These are phyloP conservation scores for Athene noctua DNA, from an alignment of 2,113 vertebrate genomes.

Conservation along the genomic window DNA sequence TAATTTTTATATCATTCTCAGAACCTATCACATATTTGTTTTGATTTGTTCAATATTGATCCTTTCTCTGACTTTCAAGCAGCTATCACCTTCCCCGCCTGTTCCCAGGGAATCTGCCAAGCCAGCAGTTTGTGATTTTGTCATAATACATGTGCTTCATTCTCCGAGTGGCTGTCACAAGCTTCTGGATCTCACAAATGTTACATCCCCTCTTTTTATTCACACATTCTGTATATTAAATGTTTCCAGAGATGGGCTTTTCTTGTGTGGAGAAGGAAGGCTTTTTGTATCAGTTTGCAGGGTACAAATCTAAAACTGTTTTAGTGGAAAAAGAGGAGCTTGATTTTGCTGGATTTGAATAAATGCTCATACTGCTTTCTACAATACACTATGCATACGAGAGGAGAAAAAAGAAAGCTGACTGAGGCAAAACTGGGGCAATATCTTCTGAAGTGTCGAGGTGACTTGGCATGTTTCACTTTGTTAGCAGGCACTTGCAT, in stretches of 20 bases:
- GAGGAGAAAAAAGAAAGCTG: background rate
- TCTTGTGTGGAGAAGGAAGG: background rate
- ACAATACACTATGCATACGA: background rate
- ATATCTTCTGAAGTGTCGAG: background rate
- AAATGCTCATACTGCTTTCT: background rate
- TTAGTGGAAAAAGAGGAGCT: background rate
- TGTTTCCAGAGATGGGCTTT: background rate
- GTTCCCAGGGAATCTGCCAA: slow-evolving; percentile 72
- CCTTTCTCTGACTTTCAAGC: slow-evolving; percentile 74
- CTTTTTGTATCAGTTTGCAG: background rate
- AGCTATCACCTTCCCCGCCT: slow-evolving; percentile 73
- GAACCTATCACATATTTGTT: slow-evolving; percentile 80
- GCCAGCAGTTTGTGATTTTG: slow-evolving; percentile 71
- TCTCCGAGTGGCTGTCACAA: slow-evolving; percentile 53
- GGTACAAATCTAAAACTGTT: background rate
- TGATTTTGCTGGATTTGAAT: slow-evolving; percentile 9
- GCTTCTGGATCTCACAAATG: slow-evolving; percentile 60
- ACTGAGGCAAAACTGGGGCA: background rate
- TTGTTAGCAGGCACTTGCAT: background rate
- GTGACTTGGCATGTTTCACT: background rate
- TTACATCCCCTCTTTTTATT: slow-evolving; percentile 48
- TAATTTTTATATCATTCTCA: slow-evolving; percentile 73
- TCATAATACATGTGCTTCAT: slow-evolving; percentile 71
- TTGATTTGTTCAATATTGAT: slow-evolving; percentile 78
- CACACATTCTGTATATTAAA: slow-evolving; percentile 7